These are phyloP conservation scores for Ptychadena robeensis DNA, from an alignment of 2,797 vertebrate genomes.

Conservation along the genomic window DNA sequence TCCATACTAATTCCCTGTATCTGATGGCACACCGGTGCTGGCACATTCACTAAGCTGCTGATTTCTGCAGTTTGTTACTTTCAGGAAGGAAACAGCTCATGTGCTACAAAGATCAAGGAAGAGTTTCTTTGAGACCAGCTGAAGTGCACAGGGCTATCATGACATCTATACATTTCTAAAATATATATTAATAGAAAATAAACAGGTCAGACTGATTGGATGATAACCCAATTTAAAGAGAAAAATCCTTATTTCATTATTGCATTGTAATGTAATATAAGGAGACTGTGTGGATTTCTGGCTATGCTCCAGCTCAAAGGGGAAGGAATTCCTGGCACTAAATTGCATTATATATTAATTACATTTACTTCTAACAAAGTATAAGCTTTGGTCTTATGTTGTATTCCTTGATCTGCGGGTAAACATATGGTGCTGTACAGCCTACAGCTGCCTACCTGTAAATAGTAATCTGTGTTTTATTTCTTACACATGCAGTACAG, in stretches of 20 bases:
- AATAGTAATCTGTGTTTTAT: not conserved
- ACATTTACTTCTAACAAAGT: slow-evolving; percentile 47
- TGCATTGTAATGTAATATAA: slow-evolving; percentile 56
- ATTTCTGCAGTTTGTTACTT: not conserved
- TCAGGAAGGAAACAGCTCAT: slow-evolving; percentile 5
- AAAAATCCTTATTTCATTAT: slow-evolving; percentile 54
- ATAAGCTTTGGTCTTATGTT: slow-evolving; percentile 27
- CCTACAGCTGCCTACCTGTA: not conserved
- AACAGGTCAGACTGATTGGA: slow-evolving; percentile 51
- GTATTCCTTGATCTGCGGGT: not conserved
- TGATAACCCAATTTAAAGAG: slow-evolving; percentile 38
- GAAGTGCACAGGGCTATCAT: not conserved
- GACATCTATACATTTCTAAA: slow-evolving; percentile 18
- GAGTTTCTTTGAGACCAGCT: not conserved
- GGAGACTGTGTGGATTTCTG: slow-evolving; percentile 49
- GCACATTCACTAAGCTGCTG: not conserved
- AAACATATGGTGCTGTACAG: not conserved
- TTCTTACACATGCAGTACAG: not conserved
- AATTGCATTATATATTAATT: slow-evolving; percentile 55
- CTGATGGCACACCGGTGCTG: not conserved
- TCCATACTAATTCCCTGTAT: not conserved
- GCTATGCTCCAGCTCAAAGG: slow-evolving; percentile 34
- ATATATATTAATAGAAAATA: slow-evolving; percentile 53
- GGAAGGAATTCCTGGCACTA: slow-evolving; percentile 33
- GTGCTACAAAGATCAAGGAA: slow-evolving; percentile 6